Conservation (phyloP, 1,140 invertebrate species). For the Drosophila kurseongensis region DNA sequence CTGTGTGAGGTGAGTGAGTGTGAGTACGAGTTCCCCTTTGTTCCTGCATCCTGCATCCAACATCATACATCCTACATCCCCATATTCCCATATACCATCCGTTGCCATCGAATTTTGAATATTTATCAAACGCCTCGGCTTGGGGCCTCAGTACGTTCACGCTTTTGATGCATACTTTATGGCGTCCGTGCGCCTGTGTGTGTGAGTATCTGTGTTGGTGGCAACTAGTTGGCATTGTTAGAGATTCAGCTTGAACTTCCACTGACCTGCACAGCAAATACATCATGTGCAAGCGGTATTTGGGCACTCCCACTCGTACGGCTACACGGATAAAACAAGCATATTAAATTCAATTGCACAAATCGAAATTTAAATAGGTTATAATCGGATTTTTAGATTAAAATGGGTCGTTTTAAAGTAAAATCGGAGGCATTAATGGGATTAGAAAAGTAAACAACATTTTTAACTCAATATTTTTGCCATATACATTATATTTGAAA, state of each 20-base stretch:
- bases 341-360: constrained; percentile 26
- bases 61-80: not conserved
- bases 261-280: constrained; percentile 39
- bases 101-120: constrained; percentile 65
- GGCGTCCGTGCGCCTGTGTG: constrained; percentile 10
- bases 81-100: constrained; percentile 2
- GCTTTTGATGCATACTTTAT: constrained; percentile 75
- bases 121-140: constrained; percentile 73
- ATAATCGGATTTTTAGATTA: no score
- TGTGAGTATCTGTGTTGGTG: constrained; percentile 14
- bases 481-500: no score
- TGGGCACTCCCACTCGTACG: constrained; percentile 29
- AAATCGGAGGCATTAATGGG: not conserved
- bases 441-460: no score
- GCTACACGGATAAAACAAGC: constrained; percentile 35
- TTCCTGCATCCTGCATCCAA: constrained; percentile 10
- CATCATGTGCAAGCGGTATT: constrained; percentile 33
- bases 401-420: not conserved
- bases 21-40: not conserved
- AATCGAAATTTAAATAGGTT: not conserved
- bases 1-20: constrained; percentile 3
- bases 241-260: constrained; percentile 32
- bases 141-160: constrained; percentile 51
- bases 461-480: no score
- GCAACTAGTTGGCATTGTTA: constrained; percentile 59